These are phyloP conservation scores for Hylyphantes graminicola DNA, from an alignment of 1,140 invertebrate genomes.

Conservation along the genomic window DNA sequence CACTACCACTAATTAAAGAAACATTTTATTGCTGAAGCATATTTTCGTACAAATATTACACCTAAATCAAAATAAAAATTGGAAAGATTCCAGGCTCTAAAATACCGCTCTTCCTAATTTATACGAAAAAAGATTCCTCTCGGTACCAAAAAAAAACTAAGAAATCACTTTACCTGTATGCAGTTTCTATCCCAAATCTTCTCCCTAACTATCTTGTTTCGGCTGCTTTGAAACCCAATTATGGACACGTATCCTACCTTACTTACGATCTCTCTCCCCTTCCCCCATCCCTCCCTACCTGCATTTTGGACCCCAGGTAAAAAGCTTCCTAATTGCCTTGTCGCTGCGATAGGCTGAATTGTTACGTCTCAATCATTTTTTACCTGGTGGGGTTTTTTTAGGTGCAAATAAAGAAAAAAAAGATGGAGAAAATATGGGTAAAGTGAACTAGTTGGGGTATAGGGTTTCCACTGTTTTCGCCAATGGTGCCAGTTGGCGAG, in stretches of 20 bases:
- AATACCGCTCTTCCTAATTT: neutral
- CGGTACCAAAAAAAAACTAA: no score
- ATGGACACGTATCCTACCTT: conserved; percentile 40
- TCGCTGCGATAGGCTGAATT: conserved; percentile 42
- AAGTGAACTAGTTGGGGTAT: neutral
- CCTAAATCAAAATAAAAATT: no score
- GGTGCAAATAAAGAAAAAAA: conserved; percentile 8
- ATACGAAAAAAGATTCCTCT: no score
- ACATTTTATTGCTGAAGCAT: no score
- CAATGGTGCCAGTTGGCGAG: no score
- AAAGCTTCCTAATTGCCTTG: conserved; percentile 36
- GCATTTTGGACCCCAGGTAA: neutral
- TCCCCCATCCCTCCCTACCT: neutral
- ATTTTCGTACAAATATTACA: no score
- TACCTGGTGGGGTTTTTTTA: neutral
- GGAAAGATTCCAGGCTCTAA: no score
- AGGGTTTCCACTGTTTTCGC: conserved; percentile 9
- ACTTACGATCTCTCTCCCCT: neutral
- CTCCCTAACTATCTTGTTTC: conserved; percentile 24
- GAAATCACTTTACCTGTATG: conserved; percentile 24
- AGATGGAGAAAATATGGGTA: conserved; percentile 10
- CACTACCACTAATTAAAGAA: no score
- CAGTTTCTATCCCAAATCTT: conserved; percentile 14
- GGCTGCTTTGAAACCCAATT: conserved; percentile 52
- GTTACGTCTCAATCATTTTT: conserved; percentile 58